Evolutionary conservation across 2,113 vertebrate genomes (phyloP).

Genomic region (Nannospalax galili): DNA sequence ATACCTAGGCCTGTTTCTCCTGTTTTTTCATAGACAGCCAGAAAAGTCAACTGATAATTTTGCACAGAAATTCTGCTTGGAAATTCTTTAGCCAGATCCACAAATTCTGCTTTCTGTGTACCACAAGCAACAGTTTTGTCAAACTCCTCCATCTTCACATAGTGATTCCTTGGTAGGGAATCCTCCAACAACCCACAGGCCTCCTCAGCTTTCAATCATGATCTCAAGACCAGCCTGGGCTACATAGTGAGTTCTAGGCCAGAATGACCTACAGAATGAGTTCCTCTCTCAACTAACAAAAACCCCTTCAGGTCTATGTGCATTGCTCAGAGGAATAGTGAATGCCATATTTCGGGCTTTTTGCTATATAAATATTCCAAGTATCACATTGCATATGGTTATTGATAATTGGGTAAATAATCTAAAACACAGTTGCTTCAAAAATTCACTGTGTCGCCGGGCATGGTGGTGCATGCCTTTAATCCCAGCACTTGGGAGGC

Average conservation of each 20-base stretch:
- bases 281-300: neutral
- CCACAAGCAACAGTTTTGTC: neutral
- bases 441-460: neutral
- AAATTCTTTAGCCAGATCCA: neutral
- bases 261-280: neutral
- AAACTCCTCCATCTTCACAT: slow-evolving; percentile 10
- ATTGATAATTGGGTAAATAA: too few species aligned
- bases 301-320: neutral
- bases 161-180: neutral
- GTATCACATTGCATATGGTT: too few species aligned
- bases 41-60: neutral
- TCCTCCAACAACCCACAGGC: neutral
- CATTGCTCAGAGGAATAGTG: neutral
- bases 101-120: slow-evolving; percentile 10
- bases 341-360: neutral
- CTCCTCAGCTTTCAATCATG: neutral
- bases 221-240: neutral
- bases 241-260: neutral
- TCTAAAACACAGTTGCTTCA: too few species aligned
- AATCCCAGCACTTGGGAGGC: neutral
- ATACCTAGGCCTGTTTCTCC: neutral
- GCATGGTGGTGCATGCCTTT: neutral
- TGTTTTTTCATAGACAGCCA: slow-evolving; percentile 27
- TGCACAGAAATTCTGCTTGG: neutral
- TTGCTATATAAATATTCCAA: too few species aligned